These are phyloP conservation scores for Pseudopodoces humilis DNA, from an alignment of 2,113 vertebrate species.

Conservation along the genomic window DNA sequence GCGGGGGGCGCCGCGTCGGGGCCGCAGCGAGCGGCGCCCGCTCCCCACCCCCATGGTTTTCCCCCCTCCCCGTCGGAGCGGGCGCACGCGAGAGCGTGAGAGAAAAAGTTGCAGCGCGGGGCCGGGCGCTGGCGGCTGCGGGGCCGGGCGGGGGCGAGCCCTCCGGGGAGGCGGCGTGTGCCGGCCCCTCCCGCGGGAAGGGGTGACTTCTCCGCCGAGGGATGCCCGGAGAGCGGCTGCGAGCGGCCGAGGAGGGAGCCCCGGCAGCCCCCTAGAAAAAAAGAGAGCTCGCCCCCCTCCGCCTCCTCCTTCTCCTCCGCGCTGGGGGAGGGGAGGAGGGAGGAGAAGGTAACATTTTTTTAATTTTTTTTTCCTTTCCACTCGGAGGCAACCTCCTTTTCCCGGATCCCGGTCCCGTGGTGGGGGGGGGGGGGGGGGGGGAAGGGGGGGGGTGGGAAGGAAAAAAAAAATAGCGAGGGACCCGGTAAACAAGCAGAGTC, in stretches of 20 bases:
- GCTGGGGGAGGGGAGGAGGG: background rate
- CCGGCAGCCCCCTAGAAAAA: background rate
- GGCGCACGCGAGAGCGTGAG: conserved; percentile 23
- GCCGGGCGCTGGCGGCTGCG: background rate
- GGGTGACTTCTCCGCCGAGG: background rate
- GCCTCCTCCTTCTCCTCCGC: background rate
- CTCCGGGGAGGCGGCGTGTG: background rate
- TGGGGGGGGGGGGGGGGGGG: background rate
- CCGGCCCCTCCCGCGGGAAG: background rate
- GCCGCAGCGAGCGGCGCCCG: background rate
- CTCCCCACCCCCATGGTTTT: background rate
- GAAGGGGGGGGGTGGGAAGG: background rate
- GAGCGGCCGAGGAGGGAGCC: background rate
- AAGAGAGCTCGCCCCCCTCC: background rate
- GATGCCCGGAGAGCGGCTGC: background rate
- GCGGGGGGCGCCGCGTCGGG: background rate
- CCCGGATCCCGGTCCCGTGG: background rate
- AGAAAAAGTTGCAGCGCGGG: conserved; percentile 34
- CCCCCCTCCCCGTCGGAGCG: conserved; percentile 20
- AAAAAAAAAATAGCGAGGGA: background rate
- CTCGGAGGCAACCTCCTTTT: background rate
- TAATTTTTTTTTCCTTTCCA: background rate
- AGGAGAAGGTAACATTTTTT: background rate
- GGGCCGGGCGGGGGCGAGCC: background rate
- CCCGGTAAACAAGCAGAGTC: background rate